Conservation (phyloP, 2,113 vertebrate species). For the Xerus inauris region DNA sequence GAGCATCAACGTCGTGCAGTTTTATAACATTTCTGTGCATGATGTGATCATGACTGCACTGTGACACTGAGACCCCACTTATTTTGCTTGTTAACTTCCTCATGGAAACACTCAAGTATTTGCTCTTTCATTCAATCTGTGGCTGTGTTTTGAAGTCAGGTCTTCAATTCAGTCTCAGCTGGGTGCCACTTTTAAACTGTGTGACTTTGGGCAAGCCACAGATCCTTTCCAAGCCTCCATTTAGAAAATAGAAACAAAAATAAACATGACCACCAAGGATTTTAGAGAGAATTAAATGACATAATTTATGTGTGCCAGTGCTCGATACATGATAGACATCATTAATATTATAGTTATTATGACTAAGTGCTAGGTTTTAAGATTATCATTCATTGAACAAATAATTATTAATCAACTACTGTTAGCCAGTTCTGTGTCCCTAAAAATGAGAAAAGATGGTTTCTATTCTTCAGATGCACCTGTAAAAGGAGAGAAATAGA, state of each 20-base stretch:
- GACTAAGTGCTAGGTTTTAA: background rate
- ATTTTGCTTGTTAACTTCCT: background rate
- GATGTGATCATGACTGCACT: background rate
- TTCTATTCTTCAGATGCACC: background rate
- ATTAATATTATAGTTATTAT: background rate
- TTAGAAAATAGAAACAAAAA: slow-evolving; percentile 43
- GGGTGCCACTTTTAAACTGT: background rate
- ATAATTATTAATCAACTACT: background rate
- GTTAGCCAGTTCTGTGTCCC: background rate
- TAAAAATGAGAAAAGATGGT: background rate
- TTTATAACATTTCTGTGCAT: rapidly evolving
- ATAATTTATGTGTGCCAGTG: background rate
- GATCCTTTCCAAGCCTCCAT: background rate
- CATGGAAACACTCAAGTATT: background rate
- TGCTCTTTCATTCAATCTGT: background rate
- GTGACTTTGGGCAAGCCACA: background rate
- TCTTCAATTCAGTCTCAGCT: background rate
- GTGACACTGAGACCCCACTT: background rate
- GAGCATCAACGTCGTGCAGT: background rate
- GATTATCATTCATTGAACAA: background rate
- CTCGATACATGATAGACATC: background rate
- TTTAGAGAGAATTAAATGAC: background rate
- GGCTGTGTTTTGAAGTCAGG: background rate
- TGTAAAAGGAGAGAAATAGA: background rate
- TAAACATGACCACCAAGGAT: background rate